Evolutionary conservation across 53 echinoderm and acorn worm genomes (phyloP).

Genomic region (Paelopatides confundens): DNA sequence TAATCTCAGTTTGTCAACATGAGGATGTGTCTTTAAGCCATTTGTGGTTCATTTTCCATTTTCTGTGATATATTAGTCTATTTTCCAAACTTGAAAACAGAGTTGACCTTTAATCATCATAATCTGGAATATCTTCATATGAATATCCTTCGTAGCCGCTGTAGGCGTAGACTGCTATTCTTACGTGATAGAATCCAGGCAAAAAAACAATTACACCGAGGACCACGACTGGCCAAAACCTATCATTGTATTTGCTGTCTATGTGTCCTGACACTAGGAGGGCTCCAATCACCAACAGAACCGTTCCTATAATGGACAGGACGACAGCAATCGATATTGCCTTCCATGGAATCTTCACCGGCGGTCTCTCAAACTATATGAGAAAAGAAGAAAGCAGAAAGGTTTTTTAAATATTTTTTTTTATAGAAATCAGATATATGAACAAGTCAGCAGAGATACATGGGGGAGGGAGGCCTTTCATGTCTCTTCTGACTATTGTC

Average conservation of each 20-base stretch:
- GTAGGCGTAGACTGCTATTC: conserved; percentile 93
- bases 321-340: conserved; percentile 80
- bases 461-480: too few relatives aligned
- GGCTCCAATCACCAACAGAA: conserved; percentile 75
- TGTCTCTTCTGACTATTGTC: too few relatives aligned
- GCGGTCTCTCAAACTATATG: conserved; percentile 66
- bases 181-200: conserved; percentile 92
- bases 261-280: conserved; percentile 80
- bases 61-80: too few relatives aligned
- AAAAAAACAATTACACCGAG: conserved; percentile 82
- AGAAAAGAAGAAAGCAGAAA: neutral
- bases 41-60: too few relatives aligned
- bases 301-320: conserved; percentile 79
- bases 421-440: too few relatives aligned
- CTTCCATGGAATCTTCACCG: conserved; percentile 87
- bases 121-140: conserved; percentile 98
- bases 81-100: too few relatives aligned
- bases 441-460: too few relatives aligned
- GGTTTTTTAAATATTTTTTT: neutral
- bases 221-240: conserved; percentile 90
- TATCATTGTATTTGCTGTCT: conserved; percentile 69
- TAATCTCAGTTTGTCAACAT: too few relatives aligned
- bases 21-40: too few relatives aligned
- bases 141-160: conserved; percentile 88
- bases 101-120: conserved; percentile 71